Evolutionary conservation across 2,113 vertebrate species (phyloP).

Genomic region (Nicator chloris): DNA sequence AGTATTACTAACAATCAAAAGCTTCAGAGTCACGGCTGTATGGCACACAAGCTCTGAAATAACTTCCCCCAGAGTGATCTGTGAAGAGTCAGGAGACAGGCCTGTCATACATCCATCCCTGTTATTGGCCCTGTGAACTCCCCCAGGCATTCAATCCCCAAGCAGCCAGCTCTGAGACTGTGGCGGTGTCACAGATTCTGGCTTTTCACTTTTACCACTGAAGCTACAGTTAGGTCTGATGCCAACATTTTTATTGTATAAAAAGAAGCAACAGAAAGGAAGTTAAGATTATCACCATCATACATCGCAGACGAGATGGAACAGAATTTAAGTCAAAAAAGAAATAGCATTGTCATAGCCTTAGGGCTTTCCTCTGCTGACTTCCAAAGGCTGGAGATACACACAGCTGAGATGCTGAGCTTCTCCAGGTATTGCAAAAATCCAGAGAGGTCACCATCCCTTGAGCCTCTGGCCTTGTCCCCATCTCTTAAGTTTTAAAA

Average conservation of each 20-base stretch:
- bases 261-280: neutral
- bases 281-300: neutral
- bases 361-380: neutral
- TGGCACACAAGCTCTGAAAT: neutral
- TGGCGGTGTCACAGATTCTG: neutral
- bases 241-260: neutral
- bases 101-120: fast-evolving
- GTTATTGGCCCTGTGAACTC: neutral
- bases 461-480: neutral
- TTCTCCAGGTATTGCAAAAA: neutral
- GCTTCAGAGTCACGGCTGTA: neutral
- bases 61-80: neutral
- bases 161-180: neutral
- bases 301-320: neutral
- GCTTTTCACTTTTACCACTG: neutral
- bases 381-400: neutral
- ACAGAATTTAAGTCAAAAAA: neutral
- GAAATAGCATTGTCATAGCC: neutral
- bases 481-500: neutral
- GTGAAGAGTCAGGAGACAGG: neutral
- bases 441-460: neutral
- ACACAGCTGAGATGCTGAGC: neutral
- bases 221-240: neutral
- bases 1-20: neutral
- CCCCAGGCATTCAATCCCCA: neutral